phyloP scores from a whole-genome alignment of 2,888 invertebrate genomes.

The Encarsia formosa region DNA sequence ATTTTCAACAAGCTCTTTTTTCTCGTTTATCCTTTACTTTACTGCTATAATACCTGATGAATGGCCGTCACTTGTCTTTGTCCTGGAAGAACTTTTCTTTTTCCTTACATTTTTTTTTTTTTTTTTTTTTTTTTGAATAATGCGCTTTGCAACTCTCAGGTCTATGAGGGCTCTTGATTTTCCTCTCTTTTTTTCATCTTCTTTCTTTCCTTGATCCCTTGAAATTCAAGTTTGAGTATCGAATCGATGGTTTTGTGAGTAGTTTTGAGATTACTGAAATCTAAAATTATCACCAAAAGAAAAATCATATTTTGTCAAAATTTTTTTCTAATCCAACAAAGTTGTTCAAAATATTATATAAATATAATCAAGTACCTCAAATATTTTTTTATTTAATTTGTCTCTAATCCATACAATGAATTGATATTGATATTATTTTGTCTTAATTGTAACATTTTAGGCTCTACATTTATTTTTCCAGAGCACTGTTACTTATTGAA shows the following conservation, averaged over 20 bases:
- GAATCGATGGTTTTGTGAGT: too few relatives aligned
- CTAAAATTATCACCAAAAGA: too few relatives aligned
- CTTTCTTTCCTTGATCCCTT: too few relatives aligned
- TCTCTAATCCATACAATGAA: too few relatives aligned
- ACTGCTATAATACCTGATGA: slow-evolving; percentile 12
- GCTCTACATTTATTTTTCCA: slow-evolving; percentile 92
- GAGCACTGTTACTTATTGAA: slow-evolving; percentile 89
- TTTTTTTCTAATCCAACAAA: too few relatives aligned
- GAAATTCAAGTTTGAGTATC: too few relatives aligned
- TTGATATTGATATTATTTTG: background rate
- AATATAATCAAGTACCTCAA: background rate
- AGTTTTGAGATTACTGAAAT: too few relatives aligned
- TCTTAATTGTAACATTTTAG: slow-evolving; percentile 33
- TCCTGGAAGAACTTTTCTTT: background rate
- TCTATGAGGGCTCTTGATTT: too few relatives aligned
- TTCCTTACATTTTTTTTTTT: slow-evolving; percentile 1
- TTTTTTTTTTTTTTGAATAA: slow-evolving; percentile 3
- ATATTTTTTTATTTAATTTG: background rate
- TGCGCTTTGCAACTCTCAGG: too few relatives aligned
- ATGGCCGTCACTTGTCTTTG: slow-evolving; percentile 1
- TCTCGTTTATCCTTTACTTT: slow-evolving; percentile 10
- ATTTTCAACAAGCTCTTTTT: slow-evolving; percentile 17
- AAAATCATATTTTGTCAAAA: too few relatives aligned
- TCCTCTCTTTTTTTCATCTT: too few relatives aligned
- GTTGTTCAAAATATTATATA: too few relatives aligned